These are phyloP conservation scores for Eremophila alpestris DNA, from an alignment of 2,797 vertebrate species.

Conservation along the genomic window DNA sequence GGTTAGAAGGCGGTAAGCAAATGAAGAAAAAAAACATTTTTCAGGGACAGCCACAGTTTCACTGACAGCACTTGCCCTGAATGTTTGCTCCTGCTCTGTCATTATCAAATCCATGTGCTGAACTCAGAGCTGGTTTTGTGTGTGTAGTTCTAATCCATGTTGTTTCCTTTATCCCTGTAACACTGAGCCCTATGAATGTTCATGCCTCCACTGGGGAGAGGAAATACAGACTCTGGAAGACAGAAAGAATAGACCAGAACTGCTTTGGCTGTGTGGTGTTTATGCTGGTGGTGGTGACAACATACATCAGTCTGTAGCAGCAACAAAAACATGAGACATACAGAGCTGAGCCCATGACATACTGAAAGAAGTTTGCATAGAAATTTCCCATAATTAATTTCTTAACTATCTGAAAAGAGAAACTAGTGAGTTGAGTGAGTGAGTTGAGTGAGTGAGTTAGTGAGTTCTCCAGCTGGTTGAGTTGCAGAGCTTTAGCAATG, in stretches of 20 bases:
- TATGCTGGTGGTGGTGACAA: background rate
- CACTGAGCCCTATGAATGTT: background rate
- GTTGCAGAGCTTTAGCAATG: background rate
- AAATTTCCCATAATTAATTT: background rate
- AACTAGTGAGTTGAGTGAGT: background rate
- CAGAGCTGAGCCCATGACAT: background rate
- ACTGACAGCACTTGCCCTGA: fast-evolving
- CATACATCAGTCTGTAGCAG: background rate
- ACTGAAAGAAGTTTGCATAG: background rate
- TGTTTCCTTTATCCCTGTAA: background rate
- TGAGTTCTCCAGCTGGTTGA: background rate
- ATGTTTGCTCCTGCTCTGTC: background rate
- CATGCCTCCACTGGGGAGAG: background rate
- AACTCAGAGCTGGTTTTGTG: background rate
- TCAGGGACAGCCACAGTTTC: background rate
- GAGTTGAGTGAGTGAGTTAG: background rate
- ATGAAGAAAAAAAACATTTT: background rate
- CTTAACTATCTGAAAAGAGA: background rate
- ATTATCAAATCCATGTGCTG: background rate
- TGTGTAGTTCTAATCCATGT: background rate
- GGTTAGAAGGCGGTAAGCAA: background rate
- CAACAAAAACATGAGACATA: background rate
- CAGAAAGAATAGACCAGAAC: background rate
- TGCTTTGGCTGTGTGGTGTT: background rate
- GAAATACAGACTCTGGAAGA: background rate